Evolutionary conservation across 2,888 invertebrate genomes (phyloP).

Genomic region (Dryobotodes eremita): DNA sequence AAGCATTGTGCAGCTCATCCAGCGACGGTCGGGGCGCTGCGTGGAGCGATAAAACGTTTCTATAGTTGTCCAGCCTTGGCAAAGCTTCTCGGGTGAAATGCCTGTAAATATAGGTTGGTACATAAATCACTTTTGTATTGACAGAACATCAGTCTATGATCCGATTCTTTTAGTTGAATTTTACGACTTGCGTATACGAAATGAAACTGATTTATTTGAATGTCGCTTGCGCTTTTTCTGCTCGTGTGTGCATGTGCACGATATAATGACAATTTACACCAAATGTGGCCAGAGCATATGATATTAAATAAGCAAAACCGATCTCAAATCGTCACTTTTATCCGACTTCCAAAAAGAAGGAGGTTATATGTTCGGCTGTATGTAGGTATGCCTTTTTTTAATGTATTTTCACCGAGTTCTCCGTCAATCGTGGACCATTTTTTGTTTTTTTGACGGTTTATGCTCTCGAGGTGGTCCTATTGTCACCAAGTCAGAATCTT

Average conservation of each 20-base stretch:
- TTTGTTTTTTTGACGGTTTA: no score
- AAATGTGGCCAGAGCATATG: neutral
- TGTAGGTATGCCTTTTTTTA: no score
- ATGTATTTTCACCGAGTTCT: no score
- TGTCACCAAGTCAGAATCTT: no score
- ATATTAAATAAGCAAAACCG: neutral
- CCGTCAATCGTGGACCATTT: no score
- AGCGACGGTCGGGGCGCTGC: slow-evolving; percentile 96
- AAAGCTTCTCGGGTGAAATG: slow-evolving; percentile 97
- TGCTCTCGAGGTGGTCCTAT: no score
- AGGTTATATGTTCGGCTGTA: no score
- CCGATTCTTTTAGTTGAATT: neutral
- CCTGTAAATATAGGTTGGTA: slow-evolving; percentile 81
- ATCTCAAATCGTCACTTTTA: neutral
- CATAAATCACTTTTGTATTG: slow-evolving; percentile 25
- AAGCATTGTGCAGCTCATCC: slow-evolving; percentile 97
- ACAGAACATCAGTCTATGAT: slow-evolving; percentile 1
- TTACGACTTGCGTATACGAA: neutral
- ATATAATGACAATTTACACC: neutral
- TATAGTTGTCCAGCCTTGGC: slow-evolving; percentile 96
- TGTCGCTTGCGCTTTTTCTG: neutral
- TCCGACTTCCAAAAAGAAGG: no score
- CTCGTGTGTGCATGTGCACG: neutral
- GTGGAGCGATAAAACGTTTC: slow-evolving; percentile 96
- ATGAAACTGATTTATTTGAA: neutral